Conservation (phyloP, 2,797 vertebrate genomes). For the Coluber constrictor region DNA sequence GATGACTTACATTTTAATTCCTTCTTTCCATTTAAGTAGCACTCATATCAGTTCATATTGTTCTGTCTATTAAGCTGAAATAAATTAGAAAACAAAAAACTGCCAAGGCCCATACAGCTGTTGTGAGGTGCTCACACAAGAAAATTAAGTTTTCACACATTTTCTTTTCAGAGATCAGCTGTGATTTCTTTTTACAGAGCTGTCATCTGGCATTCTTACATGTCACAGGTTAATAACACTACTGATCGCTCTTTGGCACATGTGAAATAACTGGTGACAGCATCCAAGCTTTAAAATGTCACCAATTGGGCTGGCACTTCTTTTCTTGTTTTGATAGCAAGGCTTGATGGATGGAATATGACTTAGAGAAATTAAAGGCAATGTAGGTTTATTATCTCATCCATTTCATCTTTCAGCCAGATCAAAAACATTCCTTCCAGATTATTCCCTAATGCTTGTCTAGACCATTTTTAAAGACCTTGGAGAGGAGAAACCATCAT, state of each 20-base stretch:
- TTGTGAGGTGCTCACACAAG: not conserved
- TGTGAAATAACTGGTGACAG: slow-evolving; percentile 31
- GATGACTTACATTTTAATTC: not conserved
- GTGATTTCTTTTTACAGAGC: not conserved
- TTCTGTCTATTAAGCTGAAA: not conserved
- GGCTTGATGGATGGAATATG: not conserved
- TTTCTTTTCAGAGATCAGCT: not conserved
- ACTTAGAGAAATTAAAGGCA: slow-evolving; percentile 31
- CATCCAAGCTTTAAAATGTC: slow-evolving; percentile 25
- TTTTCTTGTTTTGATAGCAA: not conserved
- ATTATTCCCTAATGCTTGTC: slow-evolving; percentile 12
- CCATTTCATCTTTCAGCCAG: not conserved
- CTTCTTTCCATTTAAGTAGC: not conserved
- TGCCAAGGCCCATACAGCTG: not conserved
- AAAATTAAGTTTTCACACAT: not conserved
- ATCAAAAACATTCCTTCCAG: not conserved
- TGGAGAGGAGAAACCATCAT: not conserved
- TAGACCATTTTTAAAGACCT: slow-evolving; percentile 15
- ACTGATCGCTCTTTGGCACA: slow-evolving; percentile 13
- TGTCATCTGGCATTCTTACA: fast-evolving
- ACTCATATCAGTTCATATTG: not conserved
- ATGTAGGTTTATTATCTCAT: slow-evolving; percentile 15
- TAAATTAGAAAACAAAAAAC: not conserved
- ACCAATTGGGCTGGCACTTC: not conserved
- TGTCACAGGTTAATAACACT: slow-evolving; percentile 5